phyloP scores from a whole-genome alignment of 1,140 invertebrate species.

The Mya arenaria region DNA sequence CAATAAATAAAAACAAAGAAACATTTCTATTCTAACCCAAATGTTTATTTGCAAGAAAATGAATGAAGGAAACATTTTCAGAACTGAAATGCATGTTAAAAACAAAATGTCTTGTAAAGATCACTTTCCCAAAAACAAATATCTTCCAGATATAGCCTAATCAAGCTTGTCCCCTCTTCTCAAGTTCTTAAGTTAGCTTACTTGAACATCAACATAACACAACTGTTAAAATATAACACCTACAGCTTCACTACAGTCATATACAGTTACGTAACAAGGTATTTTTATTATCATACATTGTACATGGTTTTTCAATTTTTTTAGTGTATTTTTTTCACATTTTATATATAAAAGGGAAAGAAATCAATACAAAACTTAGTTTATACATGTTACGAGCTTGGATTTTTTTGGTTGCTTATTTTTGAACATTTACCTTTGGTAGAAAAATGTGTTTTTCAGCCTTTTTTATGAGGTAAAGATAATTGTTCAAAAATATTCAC shows the following conservation, averaged over 20 bases:
- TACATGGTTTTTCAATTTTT: conserved; percentile 32
- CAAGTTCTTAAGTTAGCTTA: conserved; percentile 14
- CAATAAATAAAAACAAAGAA: too few relatives aligned
- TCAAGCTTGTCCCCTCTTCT: conserved; percentile 20
- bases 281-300: neutral
- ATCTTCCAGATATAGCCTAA: neutral
- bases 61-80: too few relatives aligned
- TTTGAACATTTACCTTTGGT: conserved; percentile 37
- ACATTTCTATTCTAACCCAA: too few relatives aligned
- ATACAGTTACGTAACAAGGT: neutral
- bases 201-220: conserved; percentile 27
- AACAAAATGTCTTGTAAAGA: neutral
- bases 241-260: conserved; percentile 16
- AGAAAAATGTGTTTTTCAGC: neutral
- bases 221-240: conserved; percentile 26
- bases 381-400: conserved; percentile 27
- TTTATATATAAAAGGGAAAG: neutral
- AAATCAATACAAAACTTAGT: neutral
- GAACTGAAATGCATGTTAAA: too few relatives aligned
- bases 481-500: conserved; percentile 52
- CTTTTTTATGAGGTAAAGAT: too few relatives aligned
- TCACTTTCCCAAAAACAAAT: conserved; percentile 1
- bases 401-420: conserved; percentile 56
- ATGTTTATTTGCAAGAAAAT: too few relatives aligned
- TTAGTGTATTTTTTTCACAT: conserved; percentile 35